A percentile compares a stretch with the other conserved stretches of the same genome.
Evolutionary conservation across 2,888 invertebrate species (phyloP).

Genomic region (Spodoptera littoralis): DNA sequence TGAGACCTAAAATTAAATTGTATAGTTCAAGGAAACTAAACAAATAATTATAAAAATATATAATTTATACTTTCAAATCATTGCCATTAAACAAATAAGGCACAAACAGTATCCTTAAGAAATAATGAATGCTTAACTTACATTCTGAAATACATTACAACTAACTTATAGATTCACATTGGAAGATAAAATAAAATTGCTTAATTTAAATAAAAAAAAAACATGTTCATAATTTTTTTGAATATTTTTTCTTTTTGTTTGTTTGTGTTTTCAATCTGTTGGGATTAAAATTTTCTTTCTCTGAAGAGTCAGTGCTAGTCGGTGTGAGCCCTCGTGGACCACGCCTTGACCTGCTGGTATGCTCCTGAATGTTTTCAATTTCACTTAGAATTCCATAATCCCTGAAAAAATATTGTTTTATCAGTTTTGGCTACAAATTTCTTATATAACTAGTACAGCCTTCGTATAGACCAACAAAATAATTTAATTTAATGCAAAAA

Average conservation of each 20-base stretch:
- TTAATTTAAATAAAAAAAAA: background rate
- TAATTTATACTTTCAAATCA: constrained; percentile 9
- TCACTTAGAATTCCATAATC: constrained; percentile 68
- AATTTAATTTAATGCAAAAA: no score
- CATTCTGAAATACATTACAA: constrained; percentile 14
- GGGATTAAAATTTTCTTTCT: constrained; percentile 84
- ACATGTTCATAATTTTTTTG: constrained; percentile 57
- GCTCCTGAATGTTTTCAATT: constrained; percentile 58
- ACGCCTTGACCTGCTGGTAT: constrained; percentile 58
- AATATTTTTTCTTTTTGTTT: constrained; percentile 59
- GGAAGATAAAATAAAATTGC: constrained; percentile 1
- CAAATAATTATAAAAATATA: background rate
- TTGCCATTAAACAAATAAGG: constrained; percentile 15
- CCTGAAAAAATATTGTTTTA: constrained; percentile 65
- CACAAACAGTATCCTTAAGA: constrained; percentile 10
- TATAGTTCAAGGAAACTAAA: no score
- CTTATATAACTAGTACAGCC: no score
- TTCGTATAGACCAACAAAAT: no score
- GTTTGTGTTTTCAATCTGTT: constrained; percentile 68
- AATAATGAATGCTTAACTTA: constrained; percentile 4
- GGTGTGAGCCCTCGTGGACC: constrained; percentile 72
- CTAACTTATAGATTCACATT: constrained; percentile 2
- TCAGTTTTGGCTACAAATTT: no score
- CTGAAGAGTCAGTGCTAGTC: constrained; percentile 80
- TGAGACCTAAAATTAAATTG: no score